These are phyloP conservation scores for Drosophila aff. DNA, from an alignment of 1,140 invertebrate species.

Conservation along the genomic window DNA sequence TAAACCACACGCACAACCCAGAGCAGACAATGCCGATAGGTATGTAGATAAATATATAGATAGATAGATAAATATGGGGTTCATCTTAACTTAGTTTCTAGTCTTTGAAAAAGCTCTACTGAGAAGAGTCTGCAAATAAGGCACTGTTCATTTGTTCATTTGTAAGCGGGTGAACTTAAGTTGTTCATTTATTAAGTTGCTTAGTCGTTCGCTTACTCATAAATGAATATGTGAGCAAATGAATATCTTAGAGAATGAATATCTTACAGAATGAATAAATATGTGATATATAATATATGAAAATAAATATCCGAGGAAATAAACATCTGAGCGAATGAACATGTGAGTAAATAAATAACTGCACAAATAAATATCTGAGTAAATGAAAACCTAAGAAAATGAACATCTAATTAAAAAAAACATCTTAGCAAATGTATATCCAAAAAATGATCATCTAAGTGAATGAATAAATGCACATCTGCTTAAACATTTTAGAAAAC, in stretches of 20 bases:
- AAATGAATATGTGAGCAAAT: neutral
- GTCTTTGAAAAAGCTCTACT: neutral
- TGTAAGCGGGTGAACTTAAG: neutral
- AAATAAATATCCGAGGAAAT: too few species aligned
- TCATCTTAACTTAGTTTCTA: neutral
- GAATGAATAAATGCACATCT: neutral
- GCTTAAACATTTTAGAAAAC: neutral
- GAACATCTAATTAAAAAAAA: neutral
- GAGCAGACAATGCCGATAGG: constrained; percentile 23
- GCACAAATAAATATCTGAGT: neutral
- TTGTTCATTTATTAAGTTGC: neutral
- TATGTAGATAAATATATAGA: neutral
- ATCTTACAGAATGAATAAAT: neutral
- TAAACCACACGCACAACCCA: constrained; percentile 36
- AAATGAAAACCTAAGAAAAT: neutral
- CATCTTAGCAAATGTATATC: neutral
- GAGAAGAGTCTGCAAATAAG: neutral
- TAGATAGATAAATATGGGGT: neutral
- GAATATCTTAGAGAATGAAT: neutral
- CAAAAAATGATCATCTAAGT: neutral
- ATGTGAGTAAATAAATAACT: neutral
- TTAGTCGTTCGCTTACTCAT: neutral
- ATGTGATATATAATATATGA: too few species aligned
- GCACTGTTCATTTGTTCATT: neutral
- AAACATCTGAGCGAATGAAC: neutral